phyloP scores from a whole-genome alignment of 2,888 invertebrate species.

The Mycalesis mineus region DNA sequence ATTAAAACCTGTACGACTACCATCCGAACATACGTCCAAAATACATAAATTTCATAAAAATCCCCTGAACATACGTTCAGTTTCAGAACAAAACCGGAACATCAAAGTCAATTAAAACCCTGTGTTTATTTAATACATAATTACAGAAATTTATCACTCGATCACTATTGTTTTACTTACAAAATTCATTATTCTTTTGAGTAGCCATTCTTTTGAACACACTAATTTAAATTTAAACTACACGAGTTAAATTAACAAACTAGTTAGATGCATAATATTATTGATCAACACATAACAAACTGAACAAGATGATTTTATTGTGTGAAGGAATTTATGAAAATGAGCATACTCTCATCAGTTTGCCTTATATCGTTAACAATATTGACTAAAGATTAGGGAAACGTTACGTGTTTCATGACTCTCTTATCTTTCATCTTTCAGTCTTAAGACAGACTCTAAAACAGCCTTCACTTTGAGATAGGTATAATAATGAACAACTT shows the following conservation, averaged over 20 bases:
- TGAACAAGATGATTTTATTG: slow-evolving; percentile 14
- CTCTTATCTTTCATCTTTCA: slow-evolving; percentile 52
- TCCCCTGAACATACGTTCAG: too few relatives aligned
- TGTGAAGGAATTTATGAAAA: slow-evolving; percentile 44
- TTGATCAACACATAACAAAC: neutral
- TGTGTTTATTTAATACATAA: too few relatives aligned
- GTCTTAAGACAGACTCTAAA: slow-evolving; percentile 39
- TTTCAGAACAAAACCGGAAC: too few relatives aligned
- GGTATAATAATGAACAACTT: neutral
- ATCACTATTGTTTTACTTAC: slow-evolving; percentile 56
- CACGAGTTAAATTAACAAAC: neutral
- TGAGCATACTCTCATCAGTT: slow-evolving; percentile 36
- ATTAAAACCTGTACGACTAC: too few relatives aligned
- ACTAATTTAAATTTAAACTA: too few relatives aligned
- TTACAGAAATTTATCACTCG: too few relatives aligned
- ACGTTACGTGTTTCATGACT: slow-evolving; percentile 42
- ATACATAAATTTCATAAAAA: too few relatives aligned
- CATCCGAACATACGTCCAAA: too few relatives aligned
- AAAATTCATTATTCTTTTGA: slow-evolving; percentile 62
- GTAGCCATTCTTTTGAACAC: slow-evolving; percentile 34
- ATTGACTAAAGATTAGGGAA: slow-evolving; percentile 66
- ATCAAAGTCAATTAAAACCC: too few relatives aligned
- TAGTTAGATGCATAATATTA: neutral
- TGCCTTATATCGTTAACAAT: slow-evolving; percentile 51
- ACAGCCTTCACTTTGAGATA: neutral